Conservation (phyloP, 2,797 vertebrate species). For the Gobio occitaniae region DNA sequence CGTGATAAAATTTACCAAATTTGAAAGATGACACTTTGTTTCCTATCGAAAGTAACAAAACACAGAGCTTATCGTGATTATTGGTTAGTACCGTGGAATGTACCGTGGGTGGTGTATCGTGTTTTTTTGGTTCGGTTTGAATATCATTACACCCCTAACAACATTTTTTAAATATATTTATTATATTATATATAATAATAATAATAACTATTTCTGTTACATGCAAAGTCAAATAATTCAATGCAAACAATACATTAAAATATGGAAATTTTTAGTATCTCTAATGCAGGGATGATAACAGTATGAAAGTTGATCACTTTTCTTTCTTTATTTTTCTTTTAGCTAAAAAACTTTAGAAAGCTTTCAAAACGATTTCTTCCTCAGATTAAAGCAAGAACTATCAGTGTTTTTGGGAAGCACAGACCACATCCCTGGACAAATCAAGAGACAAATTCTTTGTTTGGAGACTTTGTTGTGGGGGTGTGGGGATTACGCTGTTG, state of each 20-base stretch:
- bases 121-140: no score
- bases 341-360: not conserved
- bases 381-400: constrained; percentile 2
- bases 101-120: no score
- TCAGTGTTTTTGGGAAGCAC: not conserved
- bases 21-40: no score
- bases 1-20: no score
- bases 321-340: not conserved
- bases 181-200: not conserved
- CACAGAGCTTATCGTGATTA: no score
- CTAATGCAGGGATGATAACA: not conserved
- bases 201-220: not conserved
- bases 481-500: constrained; percentile 5
- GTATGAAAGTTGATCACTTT: not conserved
- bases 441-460: constrained; percentile 12
- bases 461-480: not conserved
- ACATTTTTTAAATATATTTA: not conserved
- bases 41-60: no score
- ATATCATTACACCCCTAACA: no score
- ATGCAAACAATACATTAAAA: not conserved
- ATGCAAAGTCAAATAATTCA: not conserved
- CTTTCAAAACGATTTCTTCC: not conserved
- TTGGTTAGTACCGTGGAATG: no score
- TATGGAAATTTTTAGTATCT: not conserved
- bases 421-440: not conserved